Evolutionary conservation across 2,888 invertebrate genomes (phyloP), one percentile per base, ranked within the genome.

Genomic region (Monochamus alternatus): DNA sequence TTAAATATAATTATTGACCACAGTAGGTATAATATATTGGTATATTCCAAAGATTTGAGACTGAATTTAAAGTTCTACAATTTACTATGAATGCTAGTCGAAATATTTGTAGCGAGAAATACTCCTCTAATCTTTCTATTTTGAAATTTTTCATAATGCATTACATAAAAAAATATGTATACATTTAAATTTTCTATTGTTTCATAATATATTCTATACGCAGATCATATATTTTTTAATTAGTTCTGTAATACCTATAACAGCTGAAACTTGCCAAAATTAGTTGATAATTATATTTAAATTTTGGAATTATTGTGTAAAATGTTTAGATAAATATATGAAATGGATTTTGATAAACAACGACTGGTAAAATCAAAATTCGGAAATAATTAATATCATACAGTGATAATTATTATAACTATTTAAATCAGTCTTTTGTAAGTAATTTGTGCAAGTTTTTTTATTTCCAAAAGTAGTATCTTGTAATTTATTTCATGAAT

Each of bases 271-370:
- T 43, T 43, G 43, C 14, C 30, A n/a, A 68, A 4, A 43, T 52
- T 44, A 38, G 69, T 60, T 62, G 38, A 69, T 69, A 69, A 62
- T 60, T 60, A 69, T 69, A 69, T 69, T 69, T 69, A 69, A 69
- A 69, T 60, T 47, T 43, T 38, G 55, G 44, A 51, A 44, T 47
- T 60, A 59, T 31, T 69, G 69, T 69, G 60, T 32, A 69, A 69
- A 69, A 44, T 69, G 60, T 69, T 69, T 69, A n/a, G n/a, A 31
- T 8, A 47, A 32, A 5, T 51, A 66, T 22, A 69, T 44, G n/a
- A 43, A 44, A 14, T 14, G 55, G 7, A 14, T 55, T 55, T 55
- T 55, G 55, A n/a, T 55, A 22, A n/a, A n/a, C 4, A 52, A 44
- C 47, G 64, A 47, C 64, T 64, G 47, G 64, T 64, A 64, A 64